Conservation (phyloP, 2,113 vertebrate genomes). For the Psettodes erumei region DNA sequence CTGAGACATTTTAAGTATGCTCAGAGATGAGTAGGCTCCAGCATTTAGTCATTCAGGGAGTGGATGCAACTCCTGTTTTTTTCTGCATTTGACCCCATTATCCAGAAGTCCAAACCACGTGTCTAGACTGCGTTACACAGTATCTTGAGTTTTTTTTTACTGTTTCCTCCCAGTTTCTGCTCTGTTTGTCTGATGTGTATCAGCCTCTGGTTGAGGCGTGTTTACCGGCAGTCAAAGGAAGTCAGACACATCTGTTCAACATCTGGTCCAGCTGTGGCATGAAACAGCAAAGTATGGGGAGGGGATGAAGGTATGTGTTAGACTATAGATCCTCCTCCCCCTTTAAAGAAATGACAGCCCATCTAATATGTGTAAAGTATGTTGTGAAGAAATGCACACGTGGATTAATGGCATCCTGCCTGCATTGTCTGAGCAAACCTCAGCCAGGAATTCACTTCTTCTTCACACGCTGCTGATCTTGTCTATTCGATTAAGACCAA, state of each 20-base stretch:
- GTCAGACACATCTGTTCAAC: constrained; percentile 79
- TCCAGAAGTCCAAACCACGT: constrained; percentile 29
- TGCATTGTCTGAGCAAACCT: constrained; percentile 8
- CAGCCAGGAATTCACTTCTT: not conserved
- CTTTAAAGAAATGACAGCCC: constrained; percentile 43
- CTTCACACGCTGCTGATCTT: constrained; percentile 6
- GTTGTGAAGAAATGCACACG: constrained; percentile 25
- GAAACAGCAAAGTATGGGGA: constrained; percentile 57
- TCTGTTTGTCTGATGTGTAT: constrained; percentile 48
- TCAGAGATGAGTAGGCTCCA: constrained; percentile 30
- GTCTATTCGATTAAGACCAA: constrained; percentile 11
- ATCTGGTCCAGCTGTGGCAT: constrained; percentile 78
- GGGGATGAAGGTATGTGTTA: constrained; percentile 51
- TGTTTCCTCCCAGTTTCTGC: constrained; percentile 42
- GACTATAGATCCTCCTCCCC: constrained; percentile 45
- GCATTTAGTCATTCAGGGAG: constrained; percentile 32
- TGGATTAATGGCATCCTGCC: constrained; percentile 46
- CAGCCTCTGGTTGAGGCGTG: constrained; percentile 52
- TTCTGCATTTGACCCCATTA: constrained; percentile 58
- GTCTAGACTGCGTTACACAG: constrained; percentile 38
- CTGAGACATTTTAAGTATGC: constrained; percentile 56
- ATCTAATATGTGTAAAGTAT: constrained; percentile 35
- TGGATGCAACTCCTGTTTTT: constrained; percentile 40
- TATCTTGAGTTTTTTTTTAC: constrained; percentile 28
- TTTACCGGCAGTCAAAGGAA: constrained; percentile 66